Conservation (phyloP, 2,797 vertebrate species). For the Crossoptilon crossoptilon region DNA sequence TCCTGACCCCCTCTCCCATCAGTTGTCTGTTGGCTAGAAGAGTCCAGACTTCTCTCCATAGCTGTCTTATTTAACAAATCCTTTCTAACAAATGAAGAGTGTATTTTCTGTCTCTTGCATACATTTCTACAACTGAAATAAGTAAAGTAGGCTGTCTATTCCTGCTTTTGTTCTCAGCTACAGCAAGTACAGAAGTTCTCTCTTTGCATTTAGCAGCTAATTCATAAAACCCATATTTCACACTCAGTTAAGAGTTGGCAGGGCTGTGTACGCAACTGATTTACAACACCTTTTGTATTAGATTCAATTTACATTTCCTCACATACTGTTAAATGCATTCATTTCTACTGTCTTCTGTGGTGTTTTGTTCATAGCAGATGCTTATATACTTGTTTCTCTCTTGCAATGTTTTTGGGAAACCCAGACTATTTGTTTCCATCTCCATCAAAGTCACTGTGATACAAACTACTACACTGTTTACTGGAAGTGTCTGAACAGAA, state of each 20-base stretch:
- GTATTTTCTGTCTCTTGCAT: neutral
- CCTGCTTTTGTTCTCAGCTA: accelerated
- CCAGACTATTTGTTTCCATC: neutral
- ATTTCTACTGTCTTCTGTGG: neutral
- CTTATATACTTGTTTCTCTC: neutral
- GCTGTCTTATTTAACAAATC: neutral
- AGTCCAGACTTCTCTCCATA: neutral
- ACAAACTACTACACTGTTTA: neutral
- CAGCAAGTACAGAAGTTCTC: neutral
- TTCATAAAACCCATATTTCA: neutral
- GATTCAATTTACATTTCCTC: neutral
- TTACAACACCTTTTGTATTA: neutral
- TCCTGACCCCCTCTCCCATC: neutral
- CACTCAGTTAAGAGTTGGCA: neutral
- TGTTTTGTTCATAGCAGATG: neutral
- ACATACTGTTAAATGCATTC: neutral
- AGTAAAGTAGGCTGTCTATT: neutral
- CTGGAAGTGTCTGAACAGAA: neutral
- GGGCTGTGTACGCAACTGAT: neutral
- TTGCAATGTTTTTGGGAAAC: neutral
- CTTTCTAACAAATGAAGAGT: neutral
- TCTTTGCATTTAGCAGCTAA: neutral
- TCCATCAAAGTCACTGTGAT: neutral
- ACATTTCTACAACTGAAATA: neutral
- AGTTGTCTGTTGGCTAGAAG: neutral